Conservation (phyloP, 2,113 vertebrate species). For the Larimichthys crocea region DNA sequence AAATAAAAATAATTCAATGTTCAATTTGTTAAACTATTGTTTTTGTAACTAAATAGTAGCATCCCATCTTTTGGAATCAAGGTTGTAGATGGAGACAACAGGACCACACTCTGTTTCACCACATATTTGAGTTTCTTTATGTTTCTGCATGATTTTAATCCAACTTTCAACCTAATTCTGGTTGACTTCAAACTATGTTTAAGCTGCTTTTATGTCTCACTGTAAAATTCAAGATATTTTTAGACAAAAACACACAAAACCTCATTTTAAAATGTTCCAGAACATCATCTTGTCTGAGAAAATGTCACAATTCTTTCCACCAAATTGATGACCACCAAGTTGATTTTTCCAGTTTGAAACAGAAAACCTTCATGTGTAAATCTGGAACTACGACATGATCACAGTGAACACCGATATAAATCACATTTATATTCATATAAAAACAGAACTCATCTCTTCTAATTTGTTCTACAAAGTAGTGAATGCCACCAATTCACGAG, state of each 20-base stretch:
- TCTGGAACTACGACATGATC: slow-evolving; percentile 66
- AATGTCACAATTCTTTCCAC: background rate
- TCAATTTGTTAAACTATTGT: too few species aligned
- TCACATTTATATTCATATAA: slow-evolving; percentile 60
- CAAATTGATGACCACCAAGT: background rate
- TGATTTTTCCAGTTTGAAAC: background rate
- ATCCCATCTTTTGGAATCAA: too few species aligned
- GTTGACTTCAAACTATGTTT: background rate
- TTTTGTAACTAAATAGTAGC: too few species aligned
- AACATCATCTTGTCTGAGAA: background rate
- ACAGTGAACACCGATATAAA: slow-evolving; percentile 81
- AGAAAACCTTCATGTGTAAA: background rate
- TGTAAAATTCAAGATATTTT: background rate
- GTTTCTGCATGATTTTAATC: background rate
- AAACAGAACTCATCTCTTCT: slow-evolving; percentile 47
- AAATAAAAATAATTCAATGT: too few species aligned
- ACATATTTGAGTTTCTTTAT: background rate
- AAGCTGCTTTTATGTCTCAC: background rate
- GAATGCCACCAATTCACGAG: slow-evolving; percentile 51
- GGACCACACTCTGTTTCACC: background rate
- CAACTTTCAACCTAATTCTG: background rate
- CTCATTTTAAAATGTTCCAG: background rate
- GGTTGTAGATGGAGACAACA: background rate
- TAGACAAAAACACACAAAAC: slow-evolving; percentile 2
- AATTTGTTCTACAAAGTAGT: slow-evolving; percentile 49